Conservation (phyloP, 2,888 invertebrate species). For the Epinotia demarniana region DNA sequence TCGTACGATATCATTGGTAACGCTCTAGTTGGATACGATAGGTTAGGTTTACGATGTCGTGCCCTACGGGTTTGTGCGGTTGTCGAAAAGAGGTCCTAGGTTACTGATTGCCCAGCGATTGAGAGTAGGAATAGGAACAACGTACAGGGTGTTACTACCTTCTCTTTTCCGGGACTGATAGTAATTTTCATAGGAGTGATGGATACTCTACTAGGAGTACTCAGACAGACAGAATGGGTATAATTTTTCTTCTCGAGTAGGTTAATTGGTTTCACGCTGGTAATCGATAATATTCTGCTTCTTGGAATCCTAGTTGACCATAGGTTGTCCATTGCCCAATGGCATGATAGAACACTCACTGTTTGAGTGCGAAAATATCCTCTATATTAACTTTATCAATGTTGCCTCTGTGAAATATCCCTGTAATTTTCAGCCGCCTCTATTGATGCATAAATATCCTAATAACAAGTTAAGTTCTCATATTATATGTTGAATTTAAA, state of each 20-base stretch:
- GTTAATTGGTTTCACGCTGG: background rate
- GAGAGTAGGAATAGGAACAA: slow-evolving; percentile 60
- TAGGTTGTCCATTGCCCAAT: background rate
- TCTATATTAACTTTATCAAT: background rate
- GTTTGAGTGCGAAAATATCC: background rate
- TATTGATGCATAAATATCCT: slow-evolving; percentile 25
- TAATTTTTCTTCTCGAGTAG: background rate
- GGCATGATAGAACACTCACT: background rate
- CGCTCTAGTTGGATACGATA: background rate
- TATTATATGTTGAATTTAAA: slow-evolving; percentile 28
- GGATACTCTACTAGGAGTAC: slow-evolving; percentile 1
- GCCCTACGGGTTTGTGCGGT: background rate
- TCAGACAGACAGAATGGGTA: background rate
- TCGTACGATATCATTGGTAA: background rate
- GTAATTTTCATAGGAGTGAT: slow-evolving; percentile 28
- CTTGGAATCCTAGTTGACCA: background rate
- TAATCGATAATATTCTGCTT: background rate
- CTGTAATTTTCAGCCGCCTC: slow-evolving; percentile 29
- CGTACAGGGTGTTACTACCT: slow-evolving; percentile 76
- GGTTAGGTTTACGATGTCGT: background rate
- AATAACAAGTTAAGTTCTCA: slow-evolving; percentile 22
- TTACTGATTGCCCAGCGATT: slow-evolving; percentile 48
- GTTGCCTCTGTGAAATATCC: slow-evolving; percentile 21
- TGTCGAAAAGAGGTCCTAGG: background rate
- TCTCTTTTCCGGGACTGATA: slow-evolving; percentile 54